phyloP scores from a whole-genome alignment of 2,888 invertebrate species.

The Aporophyla lueneburgensis region DNA sequence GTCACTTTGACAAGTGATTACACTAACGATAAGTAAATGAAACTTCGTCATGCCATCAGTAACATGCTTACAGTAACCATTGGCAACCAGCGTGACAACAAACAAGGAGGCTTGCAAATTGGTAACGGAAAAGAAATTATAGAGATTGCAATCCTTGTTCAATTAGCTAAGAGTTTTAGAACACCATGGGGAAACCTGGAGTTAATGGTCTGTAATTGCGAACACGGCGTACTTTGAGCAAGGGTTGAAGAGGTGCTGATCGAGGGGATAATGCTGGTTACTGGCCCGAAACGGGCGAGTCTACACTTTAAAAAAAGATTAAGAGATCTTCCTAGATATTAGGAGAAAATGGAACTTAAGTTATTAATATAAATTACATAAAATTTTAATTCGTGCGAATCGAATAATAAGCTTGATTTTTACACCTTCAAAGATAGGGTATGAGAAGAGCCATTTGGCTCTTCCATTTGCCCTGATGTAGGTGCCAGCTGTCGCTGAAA shows the following conservation, averaged over 20 bases:
- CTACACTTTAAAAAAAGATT: too few relatives aligned
- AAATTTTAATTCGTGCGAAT: too few relatives aligned
- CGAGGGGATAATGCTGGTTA: too few relatives aligned
- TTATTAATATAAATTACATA: too few relatives aligned
- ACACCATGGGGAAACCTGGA: neutral
- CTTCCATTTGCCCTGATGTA: neutral
- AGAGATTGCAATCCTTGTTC: constrained; percentile 2
- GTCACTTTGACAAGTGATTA: constrained; percentile 26
- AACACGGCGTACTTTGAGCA: neutral
- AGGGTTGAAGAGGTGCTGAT: neutral
- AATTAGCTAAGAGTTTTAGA: constrained; percentile 1
- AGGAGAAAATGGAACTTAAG: too few relatives aligned
- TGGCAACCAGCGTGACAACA: constrained; percentile 34
- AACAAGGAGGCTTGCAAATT: constrained; percentile 7
- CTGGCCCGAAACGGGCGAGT: too few relatives aligned
- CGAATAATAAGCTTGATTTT: neutral
- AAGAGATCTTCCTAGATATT: too few relatives aligned
- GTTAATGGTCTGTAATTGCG: neutral
- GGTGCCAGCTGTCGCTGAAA: neutral
- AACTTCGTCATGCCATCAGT: constrained; percentile 5
- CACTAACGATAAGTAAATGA: constrained; percentile 23
- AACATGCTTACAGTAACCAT: constrained; percentile 19
- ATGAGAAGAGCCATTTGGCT: neutral
- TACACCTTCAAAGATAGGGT: too few relatives aligned
- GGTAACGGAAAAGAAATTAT: constrained; percentile 7